These are phyloP conservation scores for Microtus agrestis DNA, from an alignment of 2,797 vertebrate genomes.

Conservation along the genomic window DNA sequence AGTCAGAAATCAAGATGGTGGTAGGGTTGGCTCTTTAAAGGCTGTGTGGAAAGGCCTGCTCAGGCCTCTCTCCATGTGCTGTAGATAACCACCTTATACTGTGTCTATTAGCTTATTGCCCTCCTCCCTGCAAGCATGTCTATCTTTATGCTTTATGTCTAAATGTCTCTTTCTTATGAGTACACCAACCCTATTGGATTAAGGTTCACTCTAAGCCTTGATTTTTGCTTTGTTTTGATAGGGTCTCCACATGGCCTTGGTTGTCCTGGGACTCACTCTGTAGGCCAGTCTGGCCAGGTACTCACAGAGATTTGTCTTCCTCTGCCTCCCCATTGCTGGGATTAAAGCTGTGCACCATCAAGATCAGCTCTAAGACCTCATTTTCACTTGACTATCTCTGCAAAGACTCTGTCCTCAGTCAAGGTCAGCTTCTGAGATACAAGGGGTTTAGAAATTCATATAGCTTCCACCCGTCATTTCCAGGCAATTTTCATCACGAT, in stretches of 20 bases:
- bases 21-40: background rate
- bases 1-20: background rate
- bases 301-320: background rate
- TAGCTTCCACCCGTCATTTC: background rate
- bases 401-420: background rate
- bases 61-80: background rate
- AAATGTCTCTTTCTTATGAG: background rate
- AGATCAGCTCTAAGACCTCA: background rate
- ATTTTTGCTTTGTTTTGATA: background rate
- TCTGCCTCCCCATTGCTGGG: background rate
- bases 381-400: background rate
- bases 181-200: background rate
- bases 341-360: background rate
- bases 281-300: background rate
- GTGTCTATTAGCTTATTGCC: background rate
- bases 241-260: background rate
- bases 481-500: background rate
- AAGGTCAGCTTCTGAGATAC: background rate
- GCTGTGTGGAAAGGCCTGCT: background rate
- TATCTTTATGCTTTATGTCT: slow-evolving; percentile 1
- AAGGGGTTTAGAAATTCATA: background rate
- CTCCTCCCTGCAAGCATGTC: background rate
- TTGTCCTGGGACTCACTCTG: background rate
- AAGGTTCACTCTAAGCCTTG: background rate
- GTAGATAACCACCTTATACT: background rate